Conservation (phyloP, 2,797 vertebrate genomes). For the Sylvilagus floridanus region DNA sequence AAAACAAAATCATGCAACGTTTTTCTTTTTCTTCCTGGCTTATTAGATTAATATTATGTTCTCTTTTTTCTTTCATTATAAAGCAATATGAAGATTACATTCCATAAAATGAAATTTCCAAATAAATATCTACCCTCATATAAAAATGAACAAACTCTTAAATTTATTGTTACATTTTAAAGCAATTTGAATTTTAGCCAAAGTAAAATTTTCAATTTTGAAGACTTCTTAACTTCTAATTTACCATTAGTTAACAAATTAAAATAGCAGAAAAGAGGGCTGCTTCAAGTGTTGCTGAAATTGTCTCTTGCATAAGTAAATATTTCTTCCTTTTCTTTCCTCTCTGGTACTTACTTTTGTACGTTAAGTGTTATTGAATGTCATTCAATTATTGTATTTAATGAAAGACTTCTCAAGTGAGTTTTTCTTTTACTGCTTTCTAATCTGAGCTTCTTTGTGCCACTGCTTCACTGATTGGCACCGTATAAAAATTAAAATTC, state of each 20-base stretch:
- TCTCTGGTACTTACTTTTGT: background rate
- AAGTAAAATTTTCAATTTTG: constrained; percentile 5
- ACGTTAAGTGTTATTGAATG: background rate
- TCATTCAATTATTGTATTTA: background rate
- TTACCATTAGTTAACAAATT: background rate
- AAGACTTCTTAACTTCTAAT: background rate
- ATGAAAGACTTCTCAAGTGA: constrained; percentile 14
- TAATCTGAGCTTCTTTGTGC: background rate
- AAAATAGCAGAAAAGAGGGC: background rate
- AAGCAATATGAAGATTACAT: background rate
- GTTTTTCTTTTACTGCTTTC: background rate
- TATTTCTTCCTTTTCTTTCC: background rate
- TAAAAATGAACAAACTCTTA: background rate
- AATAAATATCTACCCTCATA: background rate
- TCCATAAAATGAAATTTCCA: background rate
- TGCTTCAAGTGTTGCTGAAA: background rate
- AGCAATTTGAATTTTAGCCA: background rate
- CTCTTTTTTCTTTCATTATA: background rate
- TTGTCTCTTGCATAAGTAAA: background rate
- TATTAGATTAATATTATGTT: background rate
- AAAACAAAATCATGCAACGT: background rate
- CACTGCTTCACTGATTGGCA: background rate
- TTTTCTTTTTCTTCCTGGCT: too few relatives aligned
- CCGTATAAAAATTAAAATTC: background rate
- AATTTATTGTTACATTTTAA: background rate